Base-by-base conservation (phyloP, 2,797 vertebrate genomes). In the Nannoperca obscura region DNA sequence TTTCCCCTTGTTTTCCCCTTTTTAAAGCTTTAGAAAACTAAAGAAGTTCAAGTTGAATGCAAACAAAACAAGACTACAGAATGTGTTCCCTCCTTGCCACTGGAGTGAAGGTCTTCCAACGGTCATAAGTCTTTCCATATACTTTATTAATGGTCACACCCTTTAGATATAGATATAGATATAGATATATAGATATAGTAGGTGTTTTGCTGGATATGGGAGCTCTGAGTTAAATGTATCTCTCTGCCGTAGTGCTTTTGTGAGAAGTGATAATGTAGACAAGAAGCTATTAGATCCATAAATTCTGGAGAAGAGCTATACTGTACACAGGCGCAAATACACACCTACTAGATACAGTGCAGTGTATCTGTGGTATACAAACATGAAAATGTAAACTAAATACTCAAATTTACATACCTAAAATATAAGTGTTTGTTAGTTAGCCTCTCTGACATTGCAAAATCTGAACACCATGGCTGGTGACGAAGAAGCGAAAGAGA, bases 201-300 rank as follows among this genome's bases (percentile, higher is more conserved):
- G 42, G 7, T 68, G 44, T 64, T 83, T 77, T 57, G 14, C 34
- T 53, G 50, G 10, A 40, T 70, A 58, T 78, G 40, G 75, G 47
- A 69, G 57, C 49, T 60, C 11, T 2, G 32, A 54, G 40, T 0
- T 77, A 19, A 69, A 58, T 62, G 60, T 55, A 46, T 38, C 46
- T 47, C 57, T 62, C 42, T 38, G 2, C 13, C 1, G 1, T 44
- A 11, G 59, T 46, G n/a, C 14, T 70, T 84, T 40, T 69, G 30
- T 54, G 19, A 72, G 49, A 72, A 66, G 69, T n/a, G 1, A 80
- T 85, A 69, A 79, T 74, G 69, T 58, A 40, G 15, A 71, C 11
- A 62, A 47, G 38, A 61, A 63, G 55, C 70, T 78, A 74, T 87
- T 65, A 79, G 59, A 58, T 67, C 34, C 49, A 71, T 75, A 67